These are phyloP conservation scores for Venustoraphidia nigricollis DNA, from an alignment of 2,888 invertebrate species.

Conservation along the genomic window DNA sequence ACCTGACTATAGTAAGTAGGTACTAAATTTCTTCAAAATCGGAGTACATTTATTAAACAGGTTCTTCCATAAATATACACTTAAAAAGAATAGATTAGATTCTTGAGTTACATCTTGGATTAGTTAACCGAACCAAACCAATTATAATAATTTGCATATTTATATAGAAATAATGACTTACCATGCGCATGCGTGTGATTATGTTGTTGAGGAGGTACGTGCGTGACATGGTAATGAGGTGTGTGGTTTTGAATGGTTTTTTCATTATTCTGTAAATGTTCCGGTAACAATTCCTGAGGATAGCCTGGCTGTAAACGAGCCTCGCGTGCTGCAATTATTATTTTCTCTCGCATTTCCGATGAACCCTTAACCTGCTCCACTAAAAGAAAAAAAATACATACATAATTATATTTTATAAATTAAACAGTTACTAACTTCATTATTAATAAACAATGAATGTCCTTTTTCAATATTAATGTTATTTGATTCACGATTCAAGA, in stretches of 20 bases:
- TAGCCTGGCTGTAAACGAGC: slow-evolving; percentile 40
- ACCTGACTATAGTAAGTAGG: too few relatives aligned
- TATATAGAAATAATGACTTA: neutral
- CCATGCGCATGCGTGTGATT: slow-evolving; percentile 4
- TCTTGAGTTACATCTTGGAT: too few relatives aligned
- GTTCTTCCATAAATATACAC: too few relatives aligned
- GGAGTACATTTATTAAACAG: too few relatives aligned
- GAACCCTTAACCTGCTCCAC: slow-evolving; percentile 64
- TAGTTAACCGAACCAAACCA: too few relatives aligned
- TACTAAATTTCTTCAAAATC: too few relatives aligned
- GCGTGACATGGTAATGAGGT: slow-evolving; percentile 1
- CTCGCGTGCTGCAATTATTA: slow-evolving; percentile 47
- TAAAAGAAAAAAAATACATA: slow-evolving; percentile 22
- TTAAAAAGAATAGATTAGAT: too few relatives aligned
- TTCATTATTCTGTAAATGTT: slow-evolving; percentile 2
- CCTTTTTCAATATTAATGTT: too few relatives aligned
- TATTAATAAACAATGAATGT: too few relatives aligned
- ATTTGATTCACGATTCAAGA: too few relatives aligned
- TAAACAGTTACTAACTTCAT: too few relatives aligned
- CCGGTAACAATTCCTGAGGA: slow-evolving; percentile 33
- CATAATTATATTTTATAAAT: neutral
- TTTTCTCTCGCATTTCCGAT: slow-evolving; percentile 47
- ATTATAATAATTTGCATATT: too few relatives aligned
- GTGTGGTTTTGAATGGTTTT: neutral
- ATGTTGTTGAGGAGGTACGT: slow-evolving; percentile 1